Evolutionary conservation across 2,797 vertebrate species (phyloP).

Genomic region (Sebastes paucispinis): DNA sequence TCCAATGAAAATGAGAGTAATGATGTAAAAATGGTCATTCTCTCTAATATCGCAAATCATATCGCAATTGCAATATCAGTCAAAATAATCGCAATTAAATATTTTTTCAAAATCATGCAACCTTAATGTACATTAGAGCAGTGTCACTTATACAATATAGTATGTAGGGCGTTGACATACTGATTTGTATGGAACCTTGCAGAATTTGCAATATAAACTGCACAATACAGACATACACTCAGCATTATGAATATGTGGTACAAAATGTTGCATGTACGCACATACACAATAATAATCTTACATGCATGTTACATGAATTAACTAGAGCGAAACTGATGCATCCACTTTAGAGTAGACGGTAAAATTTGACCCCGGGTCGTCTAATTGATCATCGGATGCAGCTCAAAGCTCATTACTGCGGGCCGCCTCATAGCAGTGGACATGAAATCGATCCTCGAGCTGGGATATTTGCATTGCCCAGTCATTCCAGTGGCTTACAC

Average conservation of each 20-base stretch:
- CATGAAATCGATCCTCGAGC: slow-evolving; percentile 62
- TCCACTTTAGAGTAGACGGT: slow-evolving; percentile 1
- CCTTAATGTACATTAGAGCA: neutral
- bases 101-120: no score
- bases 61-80: no score
- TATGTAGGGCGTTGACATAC: rapidly evolving
- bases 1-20: no score
- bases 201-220: neutral
- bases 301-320: neutral
- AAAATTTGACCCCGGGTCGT: slow-evolving; percentile 11
- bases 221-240: neutral
- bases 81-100: no score
- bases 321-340: slow-evolving; percentile 1
- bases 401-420: slow-evolving; percentile 41
- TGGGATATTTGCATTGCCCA: slow-evolving; percentile 47
- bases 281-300: neutral
- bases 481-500: slow-evolving; percentile 33
- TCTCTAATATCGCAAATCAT: no score
- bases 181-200: neutral
- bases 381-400: slow-evolving; percentile 34
- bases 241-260: neutral
- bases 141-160: neutral
- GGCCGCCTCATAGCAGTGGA: slow-evolving; percentile 31
- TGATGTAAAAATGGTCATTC: no score
- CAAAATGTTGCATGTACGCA: neutral